Percentiles rank a stretch among this genome's conserved stretches.
phyloP scores from a whole-genome alignment of 2,797 vertebrate genomes.

The Lemur catta region DNA sequence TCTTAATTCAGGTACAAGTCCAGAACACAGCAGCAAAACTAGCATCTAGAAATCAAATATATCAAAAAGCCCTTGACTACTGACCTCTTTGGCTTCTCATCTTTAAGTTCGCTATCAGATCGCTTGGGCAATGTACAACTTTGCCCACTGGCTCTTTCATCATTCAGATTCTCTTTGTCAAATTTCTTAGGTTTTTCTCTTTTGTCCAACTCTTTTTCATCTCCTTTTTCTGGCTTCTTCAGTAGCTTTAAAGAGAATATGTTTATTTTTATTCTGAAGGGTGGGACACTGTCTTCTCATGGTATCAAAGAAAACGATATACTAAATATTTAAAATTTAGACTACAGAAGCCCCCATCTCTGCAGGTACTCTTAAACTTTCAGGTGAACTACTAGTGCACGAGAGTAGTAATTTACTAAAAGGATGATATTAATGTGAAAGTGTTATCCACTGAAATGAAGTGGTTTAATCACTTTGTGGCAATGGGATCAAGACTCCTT shows the following conservation, averaged over 20 bases:
- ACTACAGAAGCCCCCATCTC: background rate
- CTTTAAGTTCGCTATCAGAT: conserved; percentile 90
- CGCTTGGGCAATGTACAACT: conserved; percentile 88
- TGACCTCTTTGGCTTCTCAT: conserved; percentile 93
- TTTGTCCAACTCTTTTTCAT: conserved; percentile 92
- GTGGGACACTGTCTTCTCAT: conserved; percentile 11
- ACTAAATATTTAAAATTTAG: conserved; percentile 47
- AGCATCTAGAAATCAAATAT: conserved; percentile 47
- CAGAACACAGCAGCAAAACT: conserved; percentile 55
- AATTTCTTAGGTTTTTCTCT: conserved; percentile 94
- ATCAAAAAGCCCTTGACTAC: conserved; percentile 79
- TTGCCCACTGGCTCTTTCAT: conserved; percentile 86
- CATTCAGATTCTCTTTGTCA: conserved; percentile 90
- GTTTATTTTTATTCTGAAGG: conserved; percentile 70
- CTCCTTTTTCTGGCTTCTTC: conserved; percentile 94
- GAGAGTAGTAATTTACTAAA: conserved; percentile 51
- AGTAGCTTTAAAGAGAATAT: conserved; percentile 90
- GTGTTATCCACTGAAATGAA: conserved; percentile 45
- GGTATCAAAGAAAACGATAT: conserved; percentile 22
- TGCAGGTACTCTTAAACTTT: conserved; percentile 40
- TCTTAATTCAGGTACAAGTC: background rate
- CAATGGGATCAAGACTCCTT: conserved; percentile 71
- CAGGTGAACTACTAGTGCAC: conserved; percentile 32
- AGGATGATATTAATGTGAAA: conserved; percentile 50
- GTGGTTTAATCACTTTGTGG: conserved; percentile 55